These are phyloP conservation scores for Scrobipalpa atriplicella DNA, from an alignment of 2,888 invertebrate genomes.

Conservation along the genomic window DNA sequence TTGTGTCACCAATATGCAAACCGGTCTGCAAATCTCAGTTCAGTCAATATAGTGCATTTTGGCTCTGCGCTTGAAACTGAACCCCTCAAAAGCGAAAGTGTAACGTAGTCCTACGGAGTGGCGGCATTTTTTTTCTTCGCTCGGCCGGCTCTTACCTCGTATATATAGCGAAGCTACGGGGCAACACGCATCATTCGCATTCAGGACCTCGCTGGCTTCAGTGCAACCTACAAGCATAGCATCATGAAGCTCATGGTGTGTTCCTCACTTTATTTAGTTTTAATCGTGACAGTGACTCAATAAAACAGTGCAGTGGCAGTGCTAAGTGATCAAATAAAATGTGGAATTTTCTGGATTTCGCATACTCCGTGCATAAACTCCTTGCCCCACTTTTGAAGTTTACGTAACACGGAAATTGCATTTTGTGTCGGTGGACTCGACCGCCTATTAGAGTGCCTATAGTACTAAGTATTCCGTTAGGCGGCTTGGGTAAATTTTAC, in stretches of 20 bases:
- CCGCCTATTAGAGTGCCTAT: constrained; percentile 54
- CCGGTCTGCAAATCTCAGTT: constrained; percentile 50
- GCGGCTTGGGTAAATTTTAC: constrained; percentile 27
- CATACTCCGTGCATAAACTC: constrained; percentile 44
- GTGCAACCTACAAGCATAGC: constrained; percentile 79
- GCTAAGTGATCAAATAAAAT: constrained; percentile 29
- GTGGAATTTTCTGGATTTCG: constrained; percentile 41
- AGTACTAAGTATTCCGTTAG: constrained; percentile 47
- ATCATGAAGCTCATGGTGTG: constrained; percentile 83
- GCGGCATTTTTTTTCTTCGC: constrained; percentile 76
- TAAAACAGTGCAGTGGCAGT: constrained; percentile 31
- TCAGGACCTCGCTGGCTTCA: constrained; percentile 81
- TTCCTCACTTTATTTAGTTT: constrained; percentile 43
- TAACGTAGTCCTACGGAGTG: constrained; percentile 74
- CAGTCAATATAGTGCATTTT: constrained; percentile 69
- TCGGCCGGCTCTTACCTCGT: constrained; percentile 75
- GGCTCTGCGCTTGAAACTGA: constrained; percentile 55
- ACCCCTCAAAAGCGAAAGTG: constrained; percentile 81
- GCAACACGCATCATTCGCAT: constrained; percentile 81
- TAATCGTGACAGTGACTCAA: constrained; percentile 52
- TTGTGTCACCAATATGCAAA: constrained; percentile 38
- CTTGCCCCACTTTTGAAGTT: constrained; percentile 52
- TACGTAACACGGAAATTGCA: constrained; percentile 67
- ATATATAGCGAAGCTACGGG: constrained; percentile 75
- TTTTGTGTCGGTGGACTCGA: constrained; percentile 52